Base-by-base conservation (phyloP, 2,113 vertebrate species). In the Eulacestoma nigropectus region DNA sequence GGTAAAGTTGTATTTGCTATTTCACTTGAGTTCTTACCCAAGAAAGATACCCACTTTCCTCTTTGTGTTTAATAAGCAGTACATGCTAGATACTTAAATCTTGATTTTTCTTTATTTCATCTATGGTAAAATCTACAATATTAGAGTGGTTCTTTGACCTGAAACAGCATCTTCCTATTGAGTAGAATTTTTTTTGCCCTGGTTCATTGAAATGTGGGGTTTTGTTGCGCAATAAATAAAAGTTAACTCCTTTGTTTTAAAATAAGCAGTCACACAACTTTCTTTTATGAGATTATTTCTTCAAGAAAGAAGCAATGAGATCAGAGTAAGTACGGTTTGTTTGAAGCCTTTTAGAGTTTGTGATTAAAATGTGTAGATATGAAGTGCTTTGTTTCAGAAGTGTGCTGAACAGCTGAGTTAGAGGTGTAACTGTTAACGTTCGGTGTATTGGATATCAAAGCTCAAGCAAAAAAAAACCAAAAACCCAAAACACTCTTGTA, bases 1-100 rank as follows among this genome's bases (percentile, higher is more conserved):
- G 99, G 99, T 99, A 95, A 98, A 97, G 82, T 64, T 53, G 5
- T 33, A 70, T 57, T 85, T 81, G 33, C 23, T 87, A 10, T 56
- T 55, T 92, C 32, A 41, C 16, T 75, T 68, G 9, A 41, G 26
- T 74, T 53, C 29, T 82, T 84, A 72, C 5, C 27, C 16, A 86
- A 73, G 25, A 68, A 53, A 72, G 32, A 70, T 49, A 25, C 9
- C 29, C 3, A 6, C 37, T 63, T 78, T 37, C 7, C 13, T 70
- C 22, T n/a, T 50, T 26, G 6, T 53, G 17, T 73, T 72, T 76
- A 76, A 42, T 50, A 64, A 83, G 67, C 10, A 14, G 6, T 74
- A 16, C 63, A n/a, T 62, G 50, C 27, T 83, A 52, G 13, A 75
- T 74, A 50, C 12, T 39, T 67, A 73, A 56, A 57, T 80, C 6